Base-by-base conservation (phyloP, 2,113 vertebrate species). In the Sakesphorus luctuosus region DNA sequence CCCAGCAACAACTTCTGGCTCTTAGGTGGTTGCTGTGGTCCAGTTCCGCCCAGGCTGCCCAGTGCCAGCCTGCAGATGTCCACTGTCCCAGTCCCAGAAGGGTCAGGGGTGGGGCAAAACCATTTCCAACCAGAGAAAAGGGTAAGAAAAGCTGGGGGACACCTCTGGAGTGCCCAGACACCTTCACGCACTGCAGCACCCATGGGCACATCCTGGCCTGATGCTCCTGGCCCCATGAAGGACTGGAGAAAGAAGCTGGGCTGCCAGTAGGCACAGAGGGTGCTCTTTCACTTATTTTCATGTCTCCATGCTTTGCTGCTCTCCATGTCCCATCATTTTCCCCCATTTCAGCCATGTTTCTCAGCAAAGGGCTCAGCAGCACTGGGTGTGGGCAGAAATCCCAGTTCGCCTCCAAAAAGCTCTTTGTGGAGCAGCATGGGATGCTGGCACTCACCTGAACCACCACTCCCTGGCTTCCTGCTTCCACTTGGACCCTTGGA, bases 391-490 rank as follows among this genome's bases (percentile, higher is more conserved):
- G 75, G 16, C 18, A 25, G 33, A 58, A 75, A 35, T 16, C 65
- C 35, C 18, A 13, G 4, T 31, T 78, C 1, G 0, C 52, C n/a
- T 58, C 1, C 86, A 72, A 47, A 72, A 43, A 73, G 24, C 25
- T 36, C 35, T 24, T 35, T 1, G 1, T 16, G 31, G 50, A 26
- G 20, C 77, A 43, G 25, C 10, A 9, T 3, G 7, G 31, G 31
- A 47, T 69, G 46, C 33, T 43, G 46, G 44, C 28, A 97, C 98
- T 98, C 95, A 99, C 98, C 98, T n/a, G 96, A 83, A 73, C 97
- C 74, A 25, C 97, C 76, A 62, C 87, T 88, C 68, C 75, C 46
- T 35, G 97, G 96, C 71, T 98, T 98, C 93, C 96, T 84, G 5
- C 97, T 98, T 96, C 97, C 97, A 82, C 81, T 94, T 1, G 73